Evolutionary conservation across 2,797 vertebrate species (phyloP).

Genomic region (Atherinosoma microstoma): DNA sequence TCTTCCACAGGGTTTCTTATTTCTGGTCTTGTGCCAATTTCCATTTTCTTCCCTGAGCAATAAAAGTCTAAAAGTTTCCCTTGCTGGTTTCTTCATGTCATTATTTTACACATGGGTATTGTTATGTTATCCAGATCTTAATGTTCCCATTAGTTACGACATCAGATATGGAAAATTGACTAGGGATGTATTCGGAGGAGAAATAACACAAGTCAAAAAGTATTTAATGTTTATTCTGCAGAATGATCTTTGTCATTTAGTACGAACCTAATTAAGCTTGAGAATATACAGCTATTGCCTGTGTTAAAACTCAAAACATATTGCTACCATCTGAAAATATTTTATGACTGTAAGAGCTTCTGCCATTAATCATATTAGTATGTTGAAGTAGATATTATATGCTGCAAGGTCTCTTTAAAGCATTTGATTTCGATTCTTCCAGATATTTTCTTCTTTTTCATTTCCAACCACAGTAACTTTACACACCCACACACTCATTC

Average conservation of each 20-base stretch:
- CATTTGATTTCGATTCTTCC: conserved; percentile 35
- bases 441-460: conserved; percentile 44
- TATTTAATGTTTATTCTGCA: conserved; percentile 48
- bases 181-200: conserved; percentile 56
- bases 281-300: conserved; percentile 32
- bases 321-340: conserved; percentile 39
- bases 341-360: conserved; percentile 38
- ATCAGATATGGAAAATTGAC: conserved; percentile 73
- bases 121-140: conserved; percentile 73
- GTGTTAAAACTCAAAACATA: conserved; percentile 23
- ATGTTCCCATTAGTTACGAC: conserved; percentile 78
- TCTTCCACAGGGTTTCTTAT: conserved; percentile 65
- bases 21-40: conserved; percentile 74
- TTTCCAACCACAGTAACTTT: conserved; percentile 34
- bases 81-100: conserved; percentile 67
- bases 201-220: conserved; percentile 65
- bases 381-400: conserved; percentile 53
- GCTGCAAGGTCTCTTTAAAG: conserved; percentile 33
- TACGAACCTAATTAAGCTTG: conserved; percentile 50
- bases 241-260: conserved; percentile 48
- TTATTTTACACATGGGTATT: conserved; percentile 78
- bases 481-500: conserved; percentile 38
- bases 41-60: conserved; percentile 76
- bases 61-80: conserved; percentile 77
- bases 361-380: conserved; percentile 55